Conservation (phyloP, 2,888 invertebrate species). For the Parthenolecanium corni region DNA sequence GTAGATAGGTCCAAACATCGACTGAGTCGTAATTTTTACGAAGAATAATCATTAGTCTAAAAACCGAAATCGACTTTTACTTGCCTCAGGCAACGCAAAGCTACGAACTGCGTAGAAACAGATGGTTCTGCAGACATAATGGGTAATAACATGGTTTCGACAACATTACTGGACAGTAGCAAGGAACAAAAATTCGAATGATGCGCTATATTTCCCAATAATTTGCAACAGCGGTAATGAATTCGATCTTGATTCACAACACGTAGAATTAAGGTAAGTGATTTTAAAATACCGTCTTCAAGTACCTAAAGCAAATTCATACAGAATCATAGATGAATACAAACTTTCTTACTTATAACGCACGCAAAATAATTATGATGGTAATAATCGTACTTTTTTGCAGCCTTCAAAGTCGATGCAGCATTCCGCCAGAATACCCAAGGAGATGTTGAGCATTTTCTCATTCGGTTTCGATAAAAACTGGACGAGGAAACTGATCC, state of each 20-base stretch:
- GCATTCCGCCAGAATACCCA: slow-evolving; percentile 12
- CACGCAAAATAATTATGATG: neutral
- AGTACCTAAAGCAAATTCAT: neutral
- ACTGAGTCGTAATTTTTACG: too few relatives aligned
- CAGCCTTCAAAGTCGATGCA: slow-evolving; percentile 7
- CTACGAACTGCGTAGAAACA: slow-evolving; percentile 3
- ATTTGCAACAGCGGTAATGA: slow-evolving; percentile 12
- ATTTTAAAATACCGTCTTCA: neutral
- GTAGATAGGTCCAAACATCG: too few relatives aligned
- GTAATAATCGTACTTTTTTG: slow-evolving; percentile 3
- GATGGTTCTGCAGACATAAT: slow-evolving; percentile 10
- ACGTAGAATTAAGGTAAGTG: neutral
- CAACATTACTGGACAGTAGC: neutral
- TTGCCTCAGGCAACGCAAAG: slow-evolving; percentile 4
- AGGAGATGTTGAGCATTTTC: slow-evolving; percentile 13
- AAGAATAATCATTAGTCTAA: too few relatives aligned
- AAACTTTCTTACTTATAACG: neutral
- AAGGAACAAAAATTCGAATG: slow-evolving; percentile 8
- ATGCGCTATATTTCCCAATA: slow-evolving; percentile 1
- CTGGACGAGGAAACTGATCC: neutral
- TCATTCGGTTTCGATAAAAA: slow-evolving; percentile 20
- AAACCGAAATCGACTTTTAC: too few relatives aligned
- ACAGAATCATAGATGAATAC: neutral
- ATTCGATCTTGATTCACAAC: slow-evolving; percentile 8
- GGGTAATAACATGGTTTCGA: neutral